phyloP scores from a whole-genome alignment of 2,888 invertebrate genomes.

The Hirtodrosophila alboralis region DNA sequence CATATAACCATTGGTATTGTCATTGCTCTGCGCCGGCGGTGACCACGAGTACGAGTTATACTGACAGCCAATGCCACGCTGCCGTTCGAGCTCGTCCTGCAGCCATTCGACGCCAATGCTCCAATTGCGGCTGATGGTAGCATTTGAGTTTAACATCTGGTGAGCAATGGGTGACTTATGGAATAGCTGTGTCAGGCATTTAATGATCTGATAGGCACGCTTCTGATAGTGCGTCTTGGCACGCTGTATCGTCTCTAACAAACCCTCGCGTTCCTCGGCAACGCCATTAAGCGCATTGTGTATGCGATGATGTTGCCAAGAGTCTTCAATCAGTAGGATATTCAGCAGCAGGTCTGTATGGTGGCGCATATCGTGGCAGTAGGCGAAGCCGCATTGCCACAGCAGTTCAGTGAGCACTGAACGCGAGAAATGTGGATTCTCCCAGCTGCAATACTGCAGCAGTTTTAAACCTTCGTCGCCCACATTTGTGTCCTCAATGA shows the following conservation, averaged over 20 bases:
- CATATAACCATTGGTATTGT: conserved; percentile 97
- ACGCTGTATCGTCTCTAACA: conserved; percentile 95
- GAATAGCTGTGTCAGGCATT: conserved; percentile 96
- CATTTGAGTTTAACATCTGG: conserved; percentile 90
- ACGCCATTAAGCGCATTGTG: conserved; percentile 95
- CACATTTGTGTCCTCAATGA: conserved; percentile 96
- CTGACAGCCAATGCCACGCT: conserved; percentile 86
- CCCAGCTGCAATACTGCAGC: conserved; percentile 97
- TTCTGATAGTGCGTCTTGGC: conserved; percentile 98
- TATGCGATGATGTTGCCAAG: conserved; percentile 97
- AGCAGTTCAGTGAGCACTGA: conserved; percentile 94
- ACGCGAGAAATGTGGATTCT: conserved; percentile 96
- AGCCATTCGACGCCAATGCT: conserved; percentile 95
- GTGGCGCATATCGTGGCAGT: conserved; percentile 96
- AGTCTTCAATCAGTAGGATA: conserved; percentile 95
- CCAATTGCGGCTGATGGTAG: conserved; percentile 94
- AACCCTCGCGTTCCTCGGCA: conserved; percentile 94
- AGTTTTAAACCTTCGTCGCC: conserved; percentile 96
- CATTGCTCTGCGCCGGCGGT: conserved; percentile 96
- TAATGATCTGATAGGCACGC: conserved; percentile 98
- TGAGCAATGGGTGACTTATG: conserved; percentile 92
- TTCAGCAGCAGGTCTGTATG: conserved; percentile 95
- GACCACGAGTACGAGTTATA: conserved; percentile 97
- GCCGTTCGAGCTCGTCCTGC: conserved; percentile 94
- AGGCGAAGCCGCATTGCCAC: conserved; percentile 94